phyloP scores from a whole-genome alignment of 2,113 vertebrate genomes.

The Synodontis membranacea region DNA sequence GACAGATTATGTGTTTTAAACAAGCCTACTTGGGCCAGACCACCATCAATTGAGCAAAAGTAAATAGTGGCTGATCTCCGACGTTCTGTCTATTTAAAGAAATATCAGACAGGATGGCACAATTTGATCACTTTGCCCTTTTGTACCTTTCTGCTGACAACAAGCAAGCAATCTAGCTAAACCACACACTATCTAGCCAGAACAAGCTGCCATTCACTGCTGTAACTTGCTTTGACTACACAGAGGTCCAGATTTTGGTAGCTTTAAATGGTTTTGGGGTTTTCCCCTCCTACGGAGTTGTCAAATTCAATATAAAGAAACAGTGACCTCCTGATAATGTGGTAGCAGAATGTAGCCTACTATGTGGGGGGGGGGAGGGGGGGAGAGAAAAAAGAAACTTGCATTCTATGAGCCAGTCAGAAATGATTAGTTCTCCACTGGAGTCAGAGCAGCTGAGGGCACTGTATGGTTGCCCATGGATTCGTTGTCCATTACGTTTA shows the following conservation, averaged over 20 bases:
- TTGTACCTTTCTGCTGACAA: not conserved
- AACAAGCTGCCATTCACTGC: not conserved
- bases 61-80: not conserved
- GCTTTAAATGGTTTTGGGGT: not conserved
- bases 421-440: not conserved
- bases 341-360: not conserved
- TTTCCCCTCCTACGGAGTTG: not conserved
- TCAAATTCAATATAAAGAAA: constrained; percentile 1
- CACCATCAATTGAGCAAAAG: not conserved
- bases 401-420: not conserved
- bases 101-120: not conserved
- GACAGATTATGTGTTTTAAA: not conserved
- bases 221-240: not conserved
- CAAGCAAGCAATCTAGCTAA: not conserved
- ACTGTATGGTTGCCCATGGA: not conserved
- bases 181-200: not conserved
- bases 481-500: not conserved
- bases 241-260: not conserved
- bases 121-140: not conserved
- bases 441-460: not conserved
- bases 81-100: not conserved
- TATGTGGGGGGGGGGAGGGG: too few species aligned
- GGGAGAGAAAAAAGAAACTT: not conserved
- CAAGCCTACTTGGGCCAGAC: not conserved
- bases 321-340: not conserved